These are phyloP conservation scores for Elegia similella DNA, from an alignment of 2,888 invertebrate genomes.

Conservation along the genomic window DNA sequence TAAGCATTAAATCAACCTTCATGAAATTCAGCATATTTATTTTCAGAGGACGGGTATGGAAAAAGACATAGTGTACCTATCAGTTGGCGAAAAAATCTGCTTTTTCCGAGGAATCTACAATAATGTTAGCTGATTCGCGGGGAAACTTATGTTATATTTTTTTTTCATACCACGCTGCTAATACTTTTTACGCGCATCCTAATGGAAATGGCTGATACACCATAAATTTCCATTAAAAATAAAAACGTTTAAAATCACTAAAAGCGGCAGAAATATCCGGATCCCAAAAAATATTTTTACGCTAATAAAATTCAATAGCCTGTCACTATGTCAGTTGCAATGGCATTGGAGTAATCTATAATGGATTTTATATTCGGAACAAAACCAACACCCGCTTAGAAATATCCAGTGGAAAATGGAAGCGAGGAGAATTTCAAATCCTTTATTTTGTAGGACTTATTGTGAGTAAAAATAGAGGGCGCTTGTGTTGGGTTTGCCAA, in stretches of 20 bases:
- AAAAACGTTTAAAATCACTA: conserved; percentile 1
- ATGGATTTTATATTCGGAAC: background rate
- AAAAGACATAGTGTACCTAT: too few species aligned
- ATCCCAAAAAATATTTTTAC: background rate
- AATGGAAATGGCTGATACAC: background rate
- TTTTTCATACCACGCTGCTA: too few species aligned
- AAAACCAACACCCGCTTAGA: background rate
- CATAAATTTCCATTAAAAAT: background rate
- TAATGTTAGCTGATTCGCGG: too few species aligned
- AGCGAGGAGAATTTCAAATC: conserved; percentile 2
- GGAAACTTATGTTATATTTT: too few species aligned
- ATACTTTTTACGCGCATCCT: background rate
- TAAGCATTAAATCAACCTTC: too few species aligned
- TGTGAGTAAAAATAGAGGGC: background rate
- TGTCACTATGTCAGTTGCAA: background rate
- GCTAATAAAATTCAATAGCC: background rate
- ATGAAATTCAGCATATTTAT: too few species aligned
- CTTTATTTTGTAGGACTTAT: conserved; percentile 13
- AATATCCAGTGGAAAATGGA: background rate
- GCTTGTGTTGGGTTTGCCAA: conserved; percentile 16
- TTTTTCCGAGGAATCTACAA: too few species aligned
- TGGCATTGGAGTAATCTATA: conserved; percentile 18
- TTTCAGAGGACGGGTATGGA: too few species aligned
- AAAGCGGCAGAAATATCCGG: background rate
- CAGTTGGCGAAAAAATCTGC: too few species aligned